These are phyloP conservation scores for Tokudaia tokunoshimensis DNA, from an alignment of 2,797 vertebrate species.

Conservation along the genomic window DNA sequence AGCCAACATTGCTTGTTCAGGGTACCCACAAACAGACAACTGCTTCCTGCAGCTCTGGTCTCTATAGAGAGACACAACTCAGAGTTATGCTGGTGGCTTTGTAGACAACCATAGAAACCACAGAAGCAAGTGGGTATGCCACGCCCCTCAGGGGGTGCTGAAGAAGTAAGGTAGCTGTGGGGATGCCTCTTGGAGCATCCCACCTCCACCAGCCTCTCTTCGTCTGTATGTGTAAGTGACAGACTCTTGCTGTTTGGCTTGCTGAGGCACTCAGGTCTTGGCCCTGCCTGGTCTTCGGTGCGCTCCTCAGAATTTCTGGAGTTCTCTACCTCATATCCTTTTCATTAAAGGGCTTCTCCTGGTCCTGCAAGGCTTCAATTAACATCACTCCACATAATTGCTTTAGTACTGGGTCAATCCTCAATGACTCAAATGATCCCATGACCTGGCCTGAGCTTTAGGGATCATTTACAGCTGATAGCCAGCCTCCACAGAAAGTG, in stretches of 20 bases:
- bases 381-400: background rate
- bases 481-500: background rate
- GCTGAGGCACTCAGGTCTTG: background rate
- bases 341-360: background rate
- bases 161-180: rapidly evolving
- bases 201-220: background rate
- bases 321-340: background rate
- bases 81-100: rapidly evolving
- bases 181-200: background rate
- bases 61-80: background rate
- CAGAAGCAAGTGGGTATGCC: rapidly evolving
- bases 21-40: background rate
- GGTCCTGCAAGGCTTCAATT: background rate
- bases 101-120: rapidly evolving
- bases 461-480: background rate
- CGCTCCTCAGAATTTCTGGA: background rate
- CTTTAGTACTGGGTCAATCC: background rate
- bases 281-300: background rate
- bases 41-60: too few species aligned
- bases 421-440: background rate
- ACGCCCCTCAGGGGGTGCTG: background rate
- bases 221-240: background rate
- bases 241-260: background rate
- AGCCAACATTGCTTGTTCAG: background rate
- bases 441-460: background rate